phyloP scores from a whole-genome alignment of 2,113 vertebrate genomes.

The Octodon degus region DNA sequence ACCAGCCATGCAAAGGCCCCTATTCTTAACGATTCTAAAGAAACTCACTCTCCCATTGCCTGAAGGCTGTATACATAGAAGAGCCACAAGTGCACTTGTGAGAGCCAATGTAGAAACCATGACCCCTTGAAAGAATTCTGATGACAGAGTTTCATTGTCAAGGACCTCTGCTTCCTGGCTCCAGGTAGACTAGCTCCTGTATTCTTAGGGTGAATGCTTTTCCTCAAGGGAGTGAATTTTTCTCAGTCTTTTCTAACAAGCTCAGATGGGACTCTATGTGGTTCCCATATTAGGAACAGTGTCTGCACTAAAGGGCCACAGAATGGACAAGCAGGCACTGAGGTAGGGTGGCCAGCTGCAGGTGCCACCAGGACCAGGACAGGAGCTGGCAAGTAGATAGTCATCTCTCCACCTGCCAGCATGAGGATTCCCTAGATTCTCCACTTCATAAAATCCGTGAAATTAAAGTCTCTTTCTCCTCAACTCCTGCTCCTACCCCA shows the following conservation, averaged over 20 bases:
- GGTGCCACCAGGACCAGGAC: neutral
- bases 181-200: neutral
- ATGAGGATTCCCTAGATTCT: neutral
- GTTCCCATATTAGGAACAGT: neutral
- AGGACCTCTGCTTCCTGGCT: neutral
- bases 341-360: neutral
- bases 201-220: constrained; percentile 18
- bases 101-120: neutral
- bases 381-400: neutral
- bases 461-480: neutral
- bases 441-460: neutral
- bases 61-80: neutral
- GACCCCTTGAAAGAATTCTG: neutral
- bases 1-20: neutral
- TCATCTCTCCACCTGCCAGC: neutral
- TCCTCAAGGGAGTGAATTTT: neutral
- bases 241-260: neutral
- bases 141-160: neutral
- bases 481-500: neutral
- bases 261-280: neutral
- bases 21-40: constrained; percentile 27
- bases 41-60: neutral
- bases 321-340: neutral
- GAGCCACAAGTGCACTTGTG: constrained; percentile 1
- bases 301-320: neutral